Evolutionary conservation across 2,888 invertebrate species (phyloP), one percentile per base, ranked within the genome.

Genomic region (Palloptera scutellata): DNA sequence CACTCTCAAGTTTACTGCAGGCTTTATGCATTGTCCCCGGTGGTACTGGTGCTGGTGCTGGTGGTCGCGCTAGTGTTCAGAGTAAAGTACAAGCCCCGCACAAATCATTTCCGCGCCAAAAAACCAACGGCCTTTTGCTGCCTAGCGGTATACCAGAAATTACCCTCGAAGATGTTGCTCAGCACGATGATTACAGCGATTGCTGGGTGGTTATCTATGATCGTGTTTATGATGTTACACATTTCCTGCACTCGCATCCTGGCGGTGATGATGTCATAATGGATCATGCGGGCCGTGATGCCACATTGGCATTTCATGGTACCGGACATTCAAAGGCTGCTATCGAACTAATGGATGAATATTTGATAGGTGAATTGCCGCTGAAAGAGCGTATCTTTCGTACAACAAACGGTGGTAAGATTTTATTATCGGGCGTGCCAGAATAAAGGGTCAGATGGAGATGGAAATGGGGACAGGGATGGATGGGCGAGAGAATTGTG

Each of bases 191-290:
- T 17, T 83, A 84, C 8, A 83, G 88, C 13, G 92, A 94, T 80
- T 95, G 95, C 83, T 95, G 95, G 95, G 87, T 95, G 61, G 89
- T 93, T n/a, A 89, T 96, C 58, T 93, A 92, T 82, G 95, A 96
- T 86, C 90, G 92, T 67, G 92, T 96, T 12, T 95, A 94, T 82
- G 91, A 95, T 79, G 88, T 94, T 62, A 92, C 94, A 1, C 87
- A 88, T 48, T 94, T 95, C 81, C 82, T 95, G 53, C 86, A 88
- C 72, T 88, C 89, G 87, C 95, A 96, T 85, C 95, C 95, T 0
- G 95, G 95, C 64, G 95, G 95, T 9, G 87, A 88, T 12, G 94
- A 95, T 71, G 88, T 95, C 17, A 88, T 96, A 75, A 82, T 94
- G 75, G 95, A 96, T 78, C 90, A 93, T 82, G 95, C 94, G 0